A percentile compares a stretch with the other conserved stretches of the same genome.
phyloP scores from a whole-genome alignment of 2,888 invertebrate genomes.

The Protophormia terraenovae region DNA sequence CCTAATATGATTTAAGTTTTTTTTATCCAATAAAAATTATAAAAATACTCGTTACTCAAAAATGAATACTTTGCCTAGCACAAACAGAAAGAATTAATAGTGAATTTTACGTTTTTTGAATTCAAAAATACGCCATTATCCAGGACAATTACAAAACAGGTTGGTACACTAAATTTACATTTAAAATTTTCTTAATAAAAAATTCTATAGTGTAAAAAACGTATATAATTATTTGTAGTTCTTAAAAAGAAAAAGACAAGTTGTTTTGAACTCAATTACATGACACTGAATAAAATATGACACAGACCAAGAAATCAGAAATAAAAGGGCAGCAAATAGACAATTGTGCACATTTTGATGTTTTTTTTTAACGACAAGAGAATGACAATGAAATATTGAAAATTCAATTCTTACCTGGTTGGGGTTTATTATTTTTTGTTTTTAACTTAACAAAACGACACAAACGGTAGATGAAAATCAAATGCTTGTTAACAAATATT shows the following conservation, averaged over 20 bases:
- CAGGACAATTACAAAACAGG: too few relatives aligned
- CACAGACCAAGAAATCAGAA: constrained; percentile 57
- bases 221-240: background rate
- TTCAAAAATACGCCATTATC: too few relatives aligned
- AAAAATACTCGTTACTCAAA: too few relatives aligned
- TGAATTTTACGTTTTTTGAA: too few relatives aligned
- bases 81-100: too few relatives aligned
- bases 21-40: too few relatives aligned
- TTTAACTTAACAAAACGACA: constrained; percentile 25
- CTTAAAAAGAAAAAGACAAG: background rate
- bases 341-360: background rate
- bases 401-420: constrained; percentile 63
- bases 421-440: background rate
- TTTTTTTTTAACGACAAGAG: constrained; percentile 5
- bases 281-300: constrained; percentile 58
- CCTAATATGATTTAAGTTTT: too few relatives aligned
- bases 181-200: background rate
- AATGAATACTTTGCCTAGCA: too few relatives aligned
- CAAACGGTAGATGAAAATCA: constrained; percentile 1
- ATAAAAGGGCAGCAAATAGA: constrained; percentile 37
- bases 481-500: background rate
- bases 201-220: too few relatives aligned
- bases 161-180: too few relatives aligned
- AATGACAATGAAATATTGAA: constrained; percentile 63
- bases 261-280: constrained; percentile 10